A percentile compares a stretch with the other conserved stretches of the same genome.
Evolutionary conservation across 2,113 vertebrate genomes (phyloP).

Genomic region (Xyrauchen texanus): DNA sequence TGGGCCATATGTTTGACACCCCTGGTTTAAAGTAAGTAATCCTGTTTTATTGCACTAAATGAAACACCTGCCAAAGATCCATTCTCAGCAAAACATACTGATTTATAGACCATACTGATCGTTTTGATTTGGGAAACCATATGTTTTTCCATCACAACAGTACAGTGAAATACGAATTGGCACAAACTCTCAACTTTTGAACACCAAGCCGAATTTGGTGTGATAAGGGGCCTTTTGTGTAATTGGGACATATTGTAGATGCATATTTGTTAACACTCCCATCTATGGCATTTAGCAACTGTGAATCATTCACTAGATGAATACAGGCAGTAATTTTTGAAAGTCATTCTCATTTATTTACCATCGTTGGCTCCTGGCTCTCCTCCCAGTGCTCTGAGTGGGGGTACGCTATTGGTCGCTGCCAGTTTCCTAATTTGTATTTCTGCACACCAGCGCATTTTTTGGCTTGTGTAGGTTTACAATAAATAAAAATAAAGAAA

Average conservation of each 20-base stretch:
- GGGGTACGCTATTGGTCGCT: not conserved
- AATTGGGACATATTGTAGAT: constrained; percentile 32
- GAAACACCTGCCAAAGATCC: not conserved
- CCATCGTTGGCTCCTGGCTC: constrained; percentile 41
- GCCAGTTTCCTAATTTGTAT: constrained; percentile 45
- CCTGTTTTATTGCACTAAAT: not conserved
- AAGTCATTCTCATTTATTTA: constrained; percentile 46
- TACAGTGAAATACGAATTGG: not conserved
- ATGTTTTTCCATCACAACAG: constrained; percentile 4
- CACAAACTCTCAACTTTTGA: constrained; percentile 7
- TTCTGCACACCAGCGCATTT: constrained; percentile 21
- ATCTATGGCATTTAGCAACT: constrained; percentile 37
- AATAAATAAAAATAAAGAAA: constrained; percentile 21
- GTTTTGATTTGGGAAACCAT: too few species aligned
- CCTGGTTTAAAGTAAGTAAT: not conserved
- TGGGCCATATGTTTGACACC: too few species aligned
- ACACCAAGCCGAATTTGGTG: not conserved
- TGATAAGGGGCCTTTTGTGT: constrained; percentile 18
- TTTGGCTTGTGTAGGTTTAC: constrained; percentile 8
- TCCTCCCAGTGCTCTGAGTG: constrained; percentile 23
- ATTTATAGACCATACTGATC: not conserved
- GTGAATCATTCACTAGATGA: constrained; percentile 40
- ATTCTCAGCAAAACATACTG: not conserved
- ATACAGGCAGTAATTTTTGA: constrained; percentile 24
- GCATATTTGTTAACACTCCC: constrained; percentile 37